phyloP scores from a whole-genome alignment of 1,140 invertebrate genomes.

The Eulimnadia texana region DNA sequence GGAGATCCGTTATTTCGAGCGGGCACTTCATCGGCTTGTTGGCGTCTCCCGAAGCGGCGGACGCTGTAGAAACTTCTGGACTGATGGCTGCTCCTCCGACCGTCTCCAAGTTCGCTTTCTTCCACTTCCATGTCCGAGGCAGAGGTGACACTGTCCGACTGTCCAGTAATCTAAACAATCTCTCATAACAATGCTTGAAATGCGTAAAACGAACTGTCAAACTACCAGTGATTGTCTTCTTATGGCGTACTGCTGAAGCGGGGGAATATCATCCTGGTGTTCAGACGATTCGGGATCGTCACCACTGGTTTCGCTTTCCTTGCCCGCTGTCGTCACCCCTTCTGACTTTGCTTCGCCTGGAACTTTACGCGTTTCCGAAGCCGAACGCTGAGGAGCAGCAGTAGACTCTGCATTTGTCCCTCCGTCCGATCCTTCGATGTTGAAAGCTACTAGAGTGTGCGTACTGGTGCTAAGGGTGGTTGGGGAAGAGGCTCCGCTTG shows the following conservation, averaged over 20 bases:
- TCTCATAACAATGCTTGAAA: too few relatives aligned
- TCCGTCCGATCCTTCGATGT: slow-evolving; percentile 21
- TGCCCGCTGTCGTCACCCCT: neutral
- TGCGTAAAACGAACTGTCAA: too few relatives aligned
- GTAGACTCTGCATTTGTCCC: too few relatives aligned
- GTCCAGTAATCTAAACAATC: slow-evolving; percentile 17
- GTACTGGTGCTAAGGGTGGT: slow-evolving; percentile 49
- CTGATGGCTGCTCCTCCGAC: neutral
- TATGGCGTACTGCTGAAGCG: slow-evolving; percentile 11
- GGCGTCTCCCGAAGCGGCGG: slow-evolving; percentile 7
- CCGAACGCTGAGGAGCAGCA: neutral
- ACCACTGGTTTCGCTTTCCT: slow-evolving; percentile 9
- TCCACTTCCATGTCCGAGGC: slow-evolving; percentile 17
- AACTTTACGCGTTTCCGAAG: too few relatives aligned
- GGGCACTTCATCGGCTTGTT: neutral
- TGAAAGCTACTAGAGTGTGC: slow-evolving; percentile 44
- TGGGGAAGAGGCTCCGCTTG: slow-evolving; percentile 47
- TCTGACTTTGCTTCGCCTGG: neutral
- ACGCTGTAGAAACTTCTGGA: slow-evolving; percentile 23
- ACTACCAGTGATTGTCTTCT: slow-evolving; percentile 17
- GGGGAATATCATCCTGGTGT: slow-evolving; percentile 4
- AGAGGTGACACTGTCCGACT: slow-evolving; percentile 16
- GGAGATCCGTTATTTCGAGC: slow-evolving; percentile 17
- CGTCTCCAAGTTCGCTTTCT: slow-evolving; percentile 8
- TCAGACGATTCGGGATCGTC: slow-evolving; percentile 3